These are phyloP conservation scores for Proctacanthus coquilletti DNA, from an alignment of 1,140 invertebrate genomes.

Conservation along the genomic window DNA sequence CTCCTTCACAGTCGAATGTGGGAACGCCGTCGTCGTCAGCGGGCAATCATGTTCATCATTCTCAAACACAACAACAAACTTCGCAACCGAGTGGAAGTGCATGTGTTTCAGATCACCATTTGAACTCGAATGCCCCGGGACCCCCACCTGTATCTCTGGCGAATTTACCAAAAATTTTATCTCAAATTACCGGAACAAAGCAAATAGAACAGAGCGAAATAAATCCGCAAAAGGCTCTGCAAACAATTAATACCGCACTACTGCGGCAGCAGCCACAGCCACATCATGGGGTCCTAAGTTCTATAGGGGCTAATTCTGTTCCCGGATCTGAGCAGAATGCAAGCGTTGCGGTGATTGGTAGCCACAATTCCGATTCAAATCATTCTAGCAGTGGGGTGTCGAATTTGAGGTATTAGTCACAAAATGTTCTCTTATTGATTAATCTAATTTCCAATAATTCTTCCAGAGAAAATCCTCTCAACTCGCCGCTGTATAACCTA, in stretches of 20 bases:
- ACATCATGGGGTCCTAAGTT: slow-evolving; percentile 8
- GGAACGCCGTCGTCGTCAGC: slow-evolving; percentile 26
- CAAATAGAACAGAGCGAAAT: slow-evolving; percentile 9
- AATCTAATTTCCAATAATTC: too few species aligned
- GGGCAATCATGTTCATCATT: slow-evolving; percentile 16
- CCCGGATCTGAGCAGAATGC: slow-evolving; percentile 8
- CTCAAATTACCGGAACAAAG: slow-evolving; percentile 28
- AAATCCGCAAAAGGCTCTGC: slow-evolving; percentile 29
- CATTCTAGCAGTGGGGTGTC: slow-evolving; percentile 16
- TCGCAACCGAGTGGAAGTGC: slow-evolving; percentile 21
- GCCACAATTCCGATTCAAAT: slow-evolving; percentile 11
- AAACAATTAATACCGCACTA: slow-evolving; percentile 31
- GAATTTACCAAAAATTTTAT: slow-evolving; percentile 35
- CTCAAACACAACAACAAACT: slow-evolving; percentile 31
- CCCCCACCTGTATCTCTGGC: slow-evolving; percentile 36
- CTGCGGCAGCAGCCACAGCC: slow-evolving; percentile 17
- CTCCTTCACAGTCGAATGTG: slow-evolving; percentile 3
- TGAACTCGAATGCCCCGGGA: slow-evolving; percentile 36
- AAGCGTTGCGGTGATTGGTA: slow-evolving; percentile 4
- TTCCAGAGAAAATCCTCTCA: slow-evolving; percentile 22
- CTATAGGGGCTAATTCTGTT: slow-evolving; percentile 3
- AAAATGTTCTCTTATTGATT: too few species aligned
- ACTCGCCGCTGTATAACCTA: slow-evolving; percentile 25
- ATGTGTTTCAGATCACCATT: slow-evolving; percentile 22
- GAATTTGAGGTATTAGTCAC: slow-evolving; percentile 19